Evolutionary conservation across 2,888 invertebrate species (phyloP).

Genomic region (Mactromeris polynyma): DNA sequence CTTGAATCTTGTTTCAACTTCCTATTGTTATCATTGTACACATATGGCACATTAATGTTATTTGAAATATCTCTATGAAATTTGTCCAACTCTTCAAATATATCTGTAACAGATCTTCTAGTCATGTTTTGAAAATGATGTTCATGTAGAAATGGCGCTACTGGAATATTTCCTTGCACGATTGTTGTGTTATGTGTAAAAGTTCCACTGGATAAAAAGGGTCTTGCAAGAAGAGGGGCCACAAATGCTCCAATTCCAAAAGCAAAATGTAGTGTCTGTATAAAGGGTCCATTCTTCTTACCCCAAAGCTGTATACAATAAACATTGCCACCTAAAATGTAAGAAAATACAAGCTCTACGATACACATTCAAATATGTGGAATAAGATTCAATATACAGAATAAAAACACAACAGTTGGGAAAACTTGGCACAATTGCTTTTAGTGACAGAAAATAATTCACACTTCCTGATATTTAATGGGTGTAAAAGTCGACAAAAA

Average conservation of each 20-base stretch:
- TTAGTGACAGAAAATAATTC: too few relatives aligned
- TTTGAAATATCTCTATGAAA: neutral
- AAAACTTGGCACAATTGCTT: too few relatives aligned
- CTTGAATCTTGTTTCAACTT: neutral
- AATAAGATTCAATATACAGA: too few relatives aligned
- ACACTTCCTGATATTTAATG: too few relatives aligned
- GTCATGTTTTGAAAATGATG: constrained; percentile 27
- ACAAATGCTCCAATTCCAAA: constrained; percentile 88
- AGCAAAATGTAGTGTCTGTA: constrained; percentile 88
- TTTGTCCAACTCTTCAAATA: neutral
- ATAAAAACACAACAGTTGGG: too few relatives aligned
- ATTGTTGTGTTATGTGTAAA: constrained; percentile 30
- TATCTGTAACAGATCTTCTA: neutral
- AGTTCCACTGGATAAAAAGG: constrained; percentile 82
- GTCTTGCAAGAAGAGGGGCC: constrained; percentile 87
- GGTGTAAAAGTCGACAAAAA: too few relatives aligned
- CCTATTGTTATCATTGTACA: neutral
- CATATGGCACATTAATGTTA: neutral
- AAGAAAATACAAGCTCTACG: constrained; percentile 2
- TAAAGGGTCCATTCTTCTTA: constrained; percentile 86
- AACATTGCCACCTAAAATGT: constrained; percentile 87
- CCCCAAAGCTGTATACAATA: constrained; percentile 87
- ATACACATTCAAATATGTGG: too few relatives aligned
- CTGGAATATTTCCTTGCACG: constrained; percentile 56
- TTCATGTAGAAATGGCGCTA: constrained; percentile 36